Evolutionary conservation across 1,140 invertebrate species (phyloP).

Genomic region (Drosophila varians): DNA sequence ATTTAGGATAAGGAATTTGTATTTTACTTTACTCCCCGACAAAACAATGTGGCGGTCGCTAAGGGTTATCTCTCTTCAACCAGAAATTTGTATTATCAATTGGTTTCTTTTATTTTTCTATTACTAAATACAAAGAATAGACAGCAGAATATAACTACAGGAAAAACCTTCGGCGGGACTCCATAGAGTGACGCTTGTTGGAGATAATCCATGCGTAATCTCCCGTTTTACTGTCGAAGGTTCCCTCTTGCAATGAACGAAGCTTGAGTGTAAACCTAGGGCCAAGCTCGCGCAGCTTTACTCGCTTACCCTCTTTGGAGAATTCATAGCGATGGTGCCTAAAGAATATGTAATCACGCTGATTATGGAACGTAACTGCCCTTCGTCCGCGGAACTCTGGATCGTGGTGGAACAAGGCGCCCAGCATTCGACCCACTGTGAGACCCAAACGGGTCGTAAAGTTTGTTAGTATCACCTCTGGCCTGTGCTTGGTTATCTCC

Average conservation of each 20-base stretch:
- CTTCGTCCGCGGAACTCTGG: constrained; percentile 96
- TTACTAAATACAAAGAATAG: constrained; percentile 43
- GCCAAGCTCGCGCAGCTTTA: constrained; percentile 95
- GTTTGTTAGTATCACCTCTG: constrained; percentile 98
- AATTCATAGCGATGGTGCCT: constrained; percentile 99
- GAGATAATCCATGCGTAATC: constrained; percentile 99
- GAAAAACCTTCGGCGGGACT: constrained; percentile 95
- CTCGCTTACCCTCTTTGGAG: constrained; percentile 90
- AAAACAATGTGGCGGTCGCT: constrained; percentile 45
- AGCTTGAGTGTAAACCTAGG: constrained; percentile 97
- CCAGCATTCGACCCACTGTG: constrained; percentile 95
- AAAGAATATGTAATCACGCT: constrained; percentile 99
- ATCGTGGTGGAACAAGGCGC: constrained; percentile 98
- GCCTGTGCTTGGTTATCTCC: constrained; percentile 92
- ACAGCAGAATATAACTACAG: constrained; percentile 85
- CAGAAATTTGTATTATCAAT: constrained; percentile 29
- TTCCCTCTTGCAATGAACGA: constrained; percentile 96
- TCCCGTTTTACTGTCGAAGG: constrained; percentile 97
- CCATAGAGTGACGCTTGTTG: constrained; percentile 94
- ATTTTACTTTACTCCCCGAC: constrained; percentile 54
- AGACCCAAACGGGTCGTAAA: constrained; percentile 97
- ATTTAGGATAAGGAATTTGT: constrained; percentile 49
- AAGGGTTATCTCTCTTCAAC: constrained; percentile 23
- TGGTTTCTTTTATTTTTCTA: constrained; percentile 50
- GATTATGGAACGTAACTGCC: constrained; percentile 99